These are phyloP conservation scores for Parotocinclus haroldoi DNA, from an alignment of 2,797 vertebrate genomes.

Conservation along the genomic window DNA sequence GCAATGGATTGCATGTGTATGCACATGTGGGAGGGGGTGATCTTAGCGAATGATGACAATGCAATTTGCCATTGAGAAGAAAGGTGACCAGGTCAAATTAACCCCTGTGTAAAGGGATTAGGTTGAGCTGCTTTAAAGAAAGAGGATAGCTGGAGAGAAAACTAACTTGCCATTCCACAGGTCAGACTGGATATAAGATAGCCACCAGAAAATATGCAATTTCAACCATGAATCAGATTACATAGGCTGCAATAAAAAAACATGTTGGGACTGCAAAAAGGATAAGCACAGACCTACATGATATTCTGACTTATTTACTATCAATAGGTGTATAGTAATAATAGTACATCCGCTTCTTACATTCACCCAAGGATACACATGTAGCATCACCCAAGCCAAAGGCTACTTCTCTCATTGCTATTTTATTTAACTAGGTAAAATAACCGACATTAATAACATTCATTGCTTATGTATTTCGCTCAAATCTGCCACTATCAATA, in stretches of 20 bases:
- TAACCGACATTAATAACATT: no score
- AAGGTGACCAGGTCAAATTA: constrained; percentile 85
- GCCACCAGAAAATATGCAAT: constrained; percentile 47
- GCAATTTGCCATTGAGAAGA: constrained; percentile 78
- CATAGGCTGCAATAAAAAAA: constrained; percentile 35
- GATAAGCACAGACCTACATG: no score
- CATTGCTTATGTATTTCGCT: no score
- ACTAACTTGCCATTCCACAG: constrained; percentile 46
- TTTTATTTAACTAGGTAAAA: no score
- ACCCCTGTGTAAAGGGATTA: constrained; percentile 78
- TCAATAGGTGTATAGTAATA: no score
- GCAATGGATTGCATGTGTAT: constrained; percentile 33
- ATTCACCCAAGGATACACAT: no score
- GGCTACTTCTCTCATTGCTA: no score
- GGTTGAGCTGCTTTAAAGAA: constrained; percentile 79
- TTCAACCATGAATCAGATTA: constrained; percentile 49
- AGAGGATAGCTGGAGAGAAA: constrained; percentile 53
- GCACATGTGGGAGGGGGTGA: constrained; percentile 46
- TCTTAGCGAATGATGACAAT: constrained; percentile 79
- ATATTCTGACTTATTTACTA: no score
- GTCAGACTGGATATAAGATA: constrained; percentile 50
- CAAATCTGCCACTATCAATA: no score
- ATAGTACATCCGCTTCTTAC: no score
- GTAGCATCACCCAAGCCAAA: no score
- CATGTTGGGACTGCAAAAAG: not conserved